Percentiles rank a stretch among this genome's conserved stretches.
Evolutionary conservation across 2,888 invertebrate genomes (phyloP).

Genomic region (Drosophila paramelanica): DNA sequence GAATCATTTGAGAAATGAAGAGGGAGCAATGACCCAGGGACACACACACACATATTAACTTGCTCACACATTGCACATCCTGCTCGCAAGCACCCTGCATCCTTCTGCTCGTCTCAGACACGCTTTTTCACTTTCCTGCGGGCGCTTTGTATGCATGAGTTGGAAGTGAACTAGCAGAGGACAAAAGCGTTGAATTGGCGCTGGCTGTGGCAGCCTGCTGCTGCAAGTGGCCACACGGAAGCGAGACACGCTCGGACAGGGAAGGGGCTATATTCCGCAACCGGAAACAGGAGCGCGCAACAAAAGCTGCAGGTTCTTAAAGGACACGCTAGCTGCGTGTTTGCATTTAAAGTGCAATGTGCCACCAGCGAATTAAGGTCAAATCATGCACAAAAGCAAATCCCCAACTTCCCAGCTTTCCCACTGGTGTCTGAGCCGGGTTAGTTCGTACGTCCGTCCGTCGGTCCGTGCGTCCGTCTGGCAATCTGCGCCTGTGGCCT

Average conservation of each 20-base stretch:
- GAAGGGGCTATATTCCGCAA: conserved; percentile 27
- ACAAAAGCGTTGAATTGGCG: conserved; percentile 50
- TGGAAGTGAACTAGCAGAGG: conserved; percentile 32
- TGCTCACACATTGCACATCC: conserved; percentile 14
- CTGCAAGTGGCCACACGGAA: conserved; percentile 44
- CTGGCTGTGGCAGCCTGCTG: conserved; percentile 4
- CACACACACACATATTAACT: conserved; percentile 7
- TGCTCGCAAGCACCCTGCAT: conserved; percentile 26
- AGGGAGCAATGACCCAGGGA: conserved; percentile 57
- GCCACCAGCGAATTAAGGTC: conserved; percentile 76
- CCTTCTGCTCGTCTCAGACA: conserved; percentile 40
- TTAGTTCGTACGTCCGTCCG: neutral
- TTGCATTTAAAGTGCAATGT: conserved; percentile 70
- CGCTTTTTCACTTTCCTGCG: conserved; percentile 67
- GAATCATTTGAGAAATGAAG: conserved; percentile 4
- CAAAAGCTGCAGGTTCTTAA: conserved; percentile 58
- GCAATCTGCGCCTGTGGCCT: conserved; percentile 25
- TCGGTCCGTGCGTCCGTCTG: neutral
- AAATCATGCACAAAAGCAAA: conserved; percentile 65
- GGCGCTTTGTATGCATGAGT: conserved; percentile 44
- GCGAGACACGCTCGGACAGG: conserved; percentile 18
- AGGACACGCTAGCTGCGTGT: conserved; percentile 33
- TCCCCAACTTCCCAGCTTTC: neutral
- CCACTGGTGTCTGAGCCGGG: neutral
- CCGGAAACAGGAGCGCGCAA: conserved; percentile 62